A percentile compares a stretch with the other conserved stretches of the same genome.
phyloP scores from a whole-genome alignment of 2,888 invertebrate species.

The Ophion obscuratus region DNA sequence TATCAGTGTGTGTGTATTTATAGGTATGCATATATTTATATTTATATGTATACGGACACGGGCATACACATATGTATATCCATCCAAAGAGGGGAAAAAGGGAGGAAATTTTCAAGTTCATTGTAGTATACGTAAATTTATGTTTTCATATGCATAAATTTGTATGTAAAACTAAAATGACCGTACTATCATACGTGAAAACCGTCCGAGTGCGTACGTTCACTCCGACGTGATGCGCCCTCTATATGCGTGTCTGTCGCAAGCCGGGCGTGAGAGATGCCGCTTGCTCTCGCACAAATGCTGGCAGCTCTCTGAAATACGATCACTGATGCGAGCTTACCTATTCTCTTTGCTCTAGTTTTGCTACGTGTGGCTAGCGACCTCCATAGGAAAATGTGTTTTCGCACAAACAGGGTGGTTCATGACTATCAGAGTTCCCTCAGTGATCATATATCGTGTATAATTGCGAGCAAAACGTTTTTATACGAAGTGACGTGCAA shows the following conservation, averaged over 20 bases:
- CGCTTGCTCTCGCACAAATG: constrained; percentile 46
- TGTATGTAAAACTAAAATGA: constrained; percentile 65
- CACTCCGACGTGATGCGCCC: constrained; percentile 13
- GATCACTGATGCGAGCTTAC: constrained; percentile 55
- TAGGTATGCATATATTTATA: too few species aligned
- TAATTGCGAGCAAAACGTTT: too few species aligned
- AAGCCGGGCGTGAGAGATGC: constrained; percentile 49
- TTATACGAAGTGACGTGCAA: too few species aligned
- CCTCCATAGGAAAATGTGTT: neutral
- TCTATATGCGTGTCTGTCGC: constrained; percentile 17
- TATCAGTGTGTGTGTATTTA: too few species aligned
- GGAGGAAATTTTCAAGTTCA: constrained; percentile 7
- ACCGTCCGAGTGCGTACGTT: constrained; percentile 24
- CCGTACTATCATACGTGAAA: constrained; percentile 34
- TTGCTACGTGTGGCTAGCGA: neutral
- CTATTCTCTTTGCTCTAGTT: constrained; percentile 10
- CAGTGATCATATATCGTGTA: too few species aligned
- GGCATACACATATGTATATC: neutral
- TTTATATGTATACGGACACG: too few species aligned
- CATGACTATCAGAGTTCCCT: neutral
- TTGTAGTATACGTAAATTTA: constrained; percentile 66
- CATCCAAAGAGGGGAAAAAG: neutral
- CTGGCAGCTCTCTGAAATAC: constrained; percentile 56
- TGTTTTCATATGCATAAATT: constrained; percentile 65
- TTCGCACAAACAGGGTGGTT: neutral